Percentiles rank a stretch among this genome's conserved stretches.
Evolutionary conservation across 2,888 invertebrate species (phyloP).

Genomic region (Zygogramma bicolorata): DNA sequence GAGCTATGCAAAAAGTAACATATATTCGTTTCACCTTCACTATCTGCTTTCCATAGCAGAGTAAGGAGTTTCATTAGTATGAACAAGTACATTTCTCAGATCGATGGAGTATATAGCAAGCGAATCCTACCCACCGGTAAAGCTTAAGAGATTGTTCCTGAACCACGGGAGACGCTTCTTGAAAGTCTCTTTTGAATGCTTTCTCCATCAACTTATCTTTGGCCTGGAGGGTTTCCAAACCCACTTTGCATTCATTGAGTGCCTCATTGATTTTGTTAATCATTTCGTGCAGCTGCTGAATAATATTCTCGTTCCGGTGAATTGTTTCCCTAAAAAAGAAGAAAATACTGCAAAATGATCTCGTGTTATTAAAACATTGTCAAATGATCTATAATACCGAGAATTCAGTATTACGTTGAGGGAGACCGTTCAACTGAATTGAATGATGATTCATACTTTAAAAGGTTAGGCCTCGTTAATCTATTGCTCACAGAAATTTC

Average conservation of each 20-base stretch:
- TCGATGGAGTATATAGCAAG: neutral
- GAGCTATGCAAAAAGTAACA: too few species aligned
- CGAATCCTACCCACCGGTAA: constrained; percentile 68
- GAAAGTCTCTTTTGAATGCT: constrained; percentile 75
- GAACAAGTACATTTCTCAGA: too few species aligned
- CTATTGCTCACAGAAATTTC: too few species aligned
- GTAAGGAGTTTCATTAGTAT: too few species aligned
- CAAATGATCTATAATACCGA: too few species aligned
- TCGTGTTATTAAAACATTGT: too few species aligned
- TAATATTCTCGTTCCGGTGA: constrained; percentile 61
- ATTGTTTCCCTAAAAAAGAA: constrained; percentile 62
- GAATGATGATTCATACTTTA: too few species aligned
- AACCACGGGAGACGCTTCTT: constrained; percentile 72
- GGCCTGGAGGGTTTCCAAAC: constrained; percentile 68
- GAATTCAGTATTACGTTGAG: too few species aligned
- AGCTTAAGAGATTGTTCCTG: constrained; percentile 75
- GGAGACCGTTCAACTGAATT: too few species aligned
- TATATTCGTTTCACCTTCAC: too few species aligned
- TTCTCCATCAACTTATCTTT: constrained; percentile 74
- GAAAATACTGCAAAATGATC: neutral
- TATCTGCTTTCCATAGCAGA: too few species aligned
- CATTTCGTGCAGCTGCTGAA: constrained; percentile 64
- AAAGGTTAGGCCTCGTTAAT: too few species aligned
- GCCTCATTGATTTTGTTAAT: constrained; percentile 65
- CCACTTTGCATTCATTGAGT: constrained; percentile 65